Evolutionary conservation across 53 echinoderm and acorn worm genomes (phyloP).

Genomic region (Mesocentrotus franciscanus): DNA sequence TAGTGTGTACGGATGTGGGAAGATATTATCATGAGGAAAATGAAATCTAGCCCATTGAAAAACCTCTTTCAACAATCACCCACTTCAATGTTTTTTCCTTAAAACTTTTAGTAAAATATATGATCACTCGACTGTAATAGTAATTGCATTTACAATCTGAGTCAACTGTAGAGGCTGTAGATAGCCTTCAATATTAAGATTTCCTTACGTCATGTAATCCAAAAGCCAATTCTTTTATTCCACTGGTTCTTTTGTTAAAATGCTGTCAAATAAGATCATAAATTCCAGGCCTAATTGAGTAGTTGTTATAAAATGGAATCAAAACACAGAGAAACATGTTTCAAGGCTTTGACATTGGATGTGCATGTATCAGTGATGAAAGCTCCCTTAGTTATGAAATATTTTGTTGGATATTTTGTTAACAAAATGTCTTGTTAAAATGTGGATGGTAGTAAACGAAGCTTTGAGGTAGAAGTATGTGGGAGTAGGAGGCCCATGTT

Average conservation of each 20-base stretch:
- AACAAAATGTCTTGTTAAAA: constrained; percentile 14
- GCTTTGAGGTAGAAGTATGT: not conserved
- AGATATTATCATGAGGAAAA: too few relatives aligned
- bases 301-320: constrained; percentile 25
- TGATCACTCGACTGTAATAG: too few relatives aligned
- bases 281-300: not conserved
- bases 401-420: constrained; percentile 33
- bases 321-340: not conserved
- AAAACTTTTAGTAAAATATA: too few relatives aligned
- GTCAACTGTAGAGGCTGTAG: not conserved
- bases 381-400: constrained; percentile 24
- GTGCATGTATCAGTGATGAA: constrained; percentile 30
- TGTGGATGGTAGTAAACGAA: not conserved
- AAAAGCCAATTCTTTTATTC: constrained; percentile 10
- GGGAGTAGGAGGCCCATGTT: not conserved
- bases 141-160: too few relatives aligned
- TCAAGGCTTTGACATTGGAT: constrained; percentile 22
- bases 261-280: constrained; percentile 15
- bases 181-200: not conserved
- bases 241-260: not conserved
- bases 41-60: too few relatives aligned
- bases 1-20: too few relatives aligned
- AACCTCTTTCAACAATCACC: too few relatives aligned
- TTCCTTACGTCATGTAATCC: not conserved
- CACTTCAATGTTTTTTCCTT: too few relatives aligned